Conservation (phyloP, 2,797 vertebrate genomes). For the Oryzias dopingdopingensis region DNA sequence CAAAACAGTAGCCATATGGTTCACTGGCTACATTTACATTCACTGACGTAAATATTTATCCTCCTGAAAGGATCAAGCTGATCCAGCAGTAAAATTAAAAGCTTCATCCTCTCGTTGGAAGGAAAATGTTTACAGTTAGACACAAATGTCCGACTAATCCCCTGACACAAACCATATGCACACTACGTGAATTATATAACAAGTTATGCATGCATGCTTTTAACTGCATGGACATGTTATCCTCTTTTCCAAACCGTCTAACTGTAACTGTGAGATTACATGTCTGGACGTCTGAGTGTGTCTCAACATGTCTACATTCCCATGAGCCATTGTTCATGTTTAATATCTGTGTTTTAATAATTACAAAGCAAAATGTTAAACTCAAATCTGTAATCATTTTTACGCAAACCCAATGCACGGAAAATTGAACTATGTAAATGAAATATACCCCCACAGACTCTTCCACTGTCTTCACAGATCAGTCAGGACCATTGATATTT, state of each 20-base stretch:
- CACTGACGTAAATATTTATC: not conserved
- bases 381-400: too few relatives aligned
- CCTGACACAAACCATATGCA: not conserved
- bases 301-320: constrained; percentile 37
- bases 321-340: constrained; percentile 64
- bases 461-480: constrained; percentile 60
- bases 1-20: not conserved
- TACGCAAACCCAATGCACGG: too few relatives aligned
- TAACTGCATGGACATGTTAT: not conserved
- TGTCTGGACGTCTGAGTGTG: constrained; percentile 40
- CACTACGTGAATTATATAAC: not conserved
- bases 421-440: too few relatives aligned
- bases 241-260: constrained; percentile 16
- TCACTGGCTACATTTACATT: not conserved
- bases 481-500: constrained; percentile 45
- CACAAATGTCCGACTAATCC: not conserved
- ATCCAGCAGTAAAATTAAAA: not conserved
- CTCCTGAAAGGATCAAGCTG: not conserved
- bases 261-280: constrained; percentile 11
- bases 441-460: not conserved
- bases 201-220: not conserved
- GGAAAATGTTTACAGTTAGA: not conserved
- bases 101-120: not conserved
- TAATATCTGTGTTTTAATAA: constrained; percentile 38
- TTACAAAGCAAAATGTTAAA: constrained; percentile 11